phyloP scores from a whole-genome alignment of 2,797 vertebrate species.

The Lepus oiostolus region DNA sequence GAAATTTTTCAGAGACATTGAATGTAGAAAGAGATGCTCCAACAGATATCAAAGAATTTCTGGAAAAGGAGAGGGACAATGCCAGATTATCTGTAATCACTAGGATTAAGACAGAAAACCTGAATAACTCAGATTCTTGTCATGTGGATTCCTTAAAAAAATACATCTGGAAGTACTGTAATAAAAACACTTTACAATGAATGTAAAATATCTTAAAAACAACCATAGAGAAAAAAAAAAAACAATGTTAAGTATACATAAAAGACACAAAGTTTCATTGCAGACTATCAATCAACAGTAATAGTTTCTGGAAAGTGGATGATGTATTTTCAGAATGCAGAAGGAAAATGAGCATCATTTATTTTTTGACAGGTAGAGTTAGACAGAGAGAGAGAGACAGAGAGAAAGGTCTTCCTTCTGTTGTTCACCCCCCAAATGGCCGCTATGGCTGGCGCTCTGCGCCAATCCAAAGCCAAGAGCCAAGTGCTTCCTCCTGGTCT shows the following conservation, averaged over 20 bases:
- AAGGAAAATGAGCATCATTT: neutral
- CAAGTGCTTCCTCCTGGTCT: no score
- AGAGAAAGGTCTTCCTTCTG: no score
- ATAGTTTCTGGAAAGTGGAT: neutral
- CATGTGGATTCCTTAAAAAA: neutral
- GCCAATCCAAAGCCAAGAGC: no score
- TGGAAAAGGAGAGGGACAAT: neutral
- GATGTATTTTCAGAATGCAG: neutral
- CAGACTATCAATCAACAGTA: neutral
- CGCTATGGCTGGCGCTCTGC: no score
- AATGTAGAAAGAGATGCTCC: neutral
- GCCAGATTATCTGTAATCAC: neutral
- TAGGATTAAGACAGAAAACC: neutral
- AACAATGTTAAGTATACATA: neutral
- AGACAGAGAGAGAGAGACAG: no score
- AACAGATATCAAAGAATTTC: neutral
- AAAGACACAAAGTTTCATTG: neutral
- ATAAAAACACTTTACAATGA: neutral
- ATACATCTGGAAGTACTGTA: neutral
- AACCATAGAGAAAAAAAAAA: neutral
- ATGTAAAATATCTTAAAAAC: neutral
- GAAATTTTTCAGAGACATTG: slow-evolving; percentile 6
- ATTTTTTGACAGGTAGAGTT: no score
- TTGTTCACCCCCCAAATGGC: no score
- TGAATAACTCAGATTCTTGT: neutral